phyloP scores from a whole-genome alignment of 2,113 vertebrate genomes.

The Hydrochoerus hydrochaeris region DNA sequence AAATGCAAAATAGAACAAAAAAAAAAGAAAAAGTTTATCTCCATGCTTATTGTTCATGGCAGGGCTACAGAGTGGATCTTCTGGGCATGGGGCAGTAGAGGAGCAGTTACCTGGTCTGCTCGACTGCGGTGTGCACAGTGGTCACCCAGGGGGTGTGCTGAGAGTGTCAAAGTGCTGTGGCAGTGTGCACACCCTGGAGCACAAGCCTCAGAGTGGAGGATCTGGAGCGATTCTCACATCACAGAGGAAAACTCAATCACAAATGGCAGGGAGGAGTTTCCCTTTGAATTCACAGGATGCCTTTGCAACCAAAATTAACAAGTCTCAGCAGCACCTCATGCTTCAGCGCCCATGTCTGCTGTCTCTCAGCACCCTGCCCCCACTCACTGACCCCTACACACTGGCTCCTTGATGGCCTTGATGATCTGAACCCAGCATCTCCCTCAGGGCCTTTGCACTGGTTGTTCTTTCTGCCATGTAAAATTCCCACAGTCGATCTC shows the following conservation, averaged over 20 bases:
- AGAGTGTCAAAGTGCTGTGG: not conserved
- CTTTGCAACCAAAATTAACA: not conserved
- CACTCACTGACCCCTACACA: not conserved
- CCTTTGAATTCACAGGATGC: not conserved
- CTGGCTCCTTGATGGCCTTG: not conserved
- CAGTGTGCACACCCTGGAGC: not conserved
- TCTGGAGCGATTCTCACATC: not conserved
- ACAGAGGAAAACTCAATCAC: not conserved
- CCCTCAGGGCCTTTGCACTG: not conserved
- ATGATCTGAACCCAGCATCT: not conserved
- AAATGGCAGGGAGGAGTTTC: not conserved
- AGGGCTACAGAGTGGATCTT: not conserved
- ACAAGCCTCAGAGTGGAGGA: not conserved
- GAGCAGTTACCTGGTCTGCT: not conserved
- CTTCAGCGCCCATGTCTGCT: no score
- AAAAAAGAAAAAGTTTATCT: no score
- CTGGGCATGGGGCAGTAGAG: no score
- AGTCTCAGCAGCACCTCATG: not conserved
- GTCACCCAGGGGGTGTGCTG: not conserved
- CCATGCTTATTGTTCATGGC: no score
- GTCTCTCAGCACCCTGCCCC: no score
- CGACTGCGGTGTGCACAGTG: not conserved
- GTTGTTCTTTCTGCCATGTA: not conserved
- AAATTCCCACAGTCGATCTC: not conserved
- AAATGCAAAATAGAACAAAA: not conserved